phyloP scores from a whole-genome alignment of 2,888 invertebrate species.

The Drosophila emarginata region DNA sequence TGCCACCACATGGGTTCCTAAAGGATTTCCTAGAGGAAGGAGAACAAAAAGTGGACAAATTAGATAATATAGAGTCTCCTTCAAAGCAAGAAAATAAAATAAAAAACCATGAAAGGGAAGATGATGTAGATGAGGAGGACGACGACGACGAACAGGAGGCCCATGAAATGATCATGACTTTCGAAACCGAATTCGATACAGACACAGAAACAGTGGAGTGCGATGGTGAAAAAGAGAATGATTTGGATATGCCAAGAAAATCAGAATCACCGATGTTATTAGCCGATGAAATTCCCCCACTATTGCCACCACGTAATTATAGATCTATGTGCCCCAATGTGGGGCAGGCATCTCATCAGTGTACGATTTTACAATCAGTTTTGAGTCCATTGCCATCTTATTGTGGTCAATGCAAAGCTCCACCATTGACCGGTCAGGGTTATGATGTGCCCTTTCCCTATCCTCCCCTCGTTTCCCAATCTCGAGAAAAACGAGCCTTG shows the following conservation, averaged over 20 bases:
- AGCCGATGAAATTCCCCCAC: neutral
- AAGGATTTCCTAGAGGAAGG: no score
- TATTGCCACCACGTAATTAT: neutral
- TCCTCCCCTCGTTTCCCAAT: constrained; percentile 29
- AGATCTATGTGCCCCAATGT: neutral
- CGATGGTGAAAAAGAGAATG: no score
- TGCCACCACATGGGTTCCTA: neutral
- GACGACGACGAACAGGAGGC: no score
- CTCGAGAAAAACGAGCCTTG: constrained; percentile 25
- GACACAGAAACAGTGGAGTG: no score
- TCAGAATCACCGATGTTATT: neutral
- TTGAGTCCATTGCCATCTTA: neutral
- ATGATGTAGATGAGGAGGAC: no score
- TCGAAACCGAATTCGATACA: no score
- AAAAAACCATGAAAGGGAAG: no score
- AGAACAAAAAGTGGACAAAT: no score
- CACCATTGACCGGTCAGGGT: constrained; percentile 33
- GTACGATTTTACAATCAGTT: neutral
- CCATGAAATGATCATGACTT: no score
- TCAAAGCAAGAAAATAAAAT: no score
- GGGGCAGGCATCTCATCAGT: neutral
- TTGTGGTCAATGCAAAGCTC: constrained; percentile 23
- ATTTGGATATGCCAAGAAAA: no score
- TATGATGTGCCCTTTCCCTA: constrained; percentile 51
- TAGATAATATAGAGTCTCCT: no score